Evolutionary conservation across 2,888 invertebrate genomes (phyloP), one percentile per base, ranked within the genome.

Genomic region (Mongoloraphidia duomilia): DNA sequence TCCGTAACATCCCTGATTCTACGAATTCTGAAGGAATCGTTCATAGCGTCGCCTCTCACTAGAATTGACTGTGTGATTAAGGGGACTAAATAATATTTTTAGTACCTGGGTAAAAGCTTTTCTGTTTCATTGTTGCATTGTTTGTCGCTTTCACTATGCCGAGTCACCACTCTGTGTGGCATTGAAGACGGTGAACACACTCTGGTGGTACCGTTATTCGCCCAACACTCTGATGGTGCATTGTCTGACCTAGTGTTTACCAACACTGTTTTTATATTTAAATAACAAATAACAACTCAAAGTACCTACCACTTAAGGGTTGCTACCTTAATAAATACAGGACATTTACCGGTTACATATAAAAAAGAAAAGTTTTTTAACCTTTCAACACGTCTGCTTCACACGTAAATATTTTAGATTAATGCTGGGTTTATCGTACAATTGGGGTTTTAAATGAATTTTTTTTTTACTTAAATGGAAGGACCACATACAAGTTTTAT

Each of bases 271-370:
- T 49, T 46, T 41, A 44, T 44, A 40, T 47, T 44, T 12, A 46
- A 41, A 46, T 17, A 35, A 59, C 54, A 59, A 59, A 60, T 56
- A 70, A 65, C 69, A 71, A 71, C 71, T 70, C 70, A 67, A 63
- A 47, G 35, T 49, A 49, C 12, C 10, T 41, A 12, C 9, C 17
- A 41, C 34, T 35, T 47, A n/a, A 13, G 41, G 13, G 35, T 14
- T 34, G 41, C 17, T 13, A 36, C 26, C 6, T 26, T 64, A 50
- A 26, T 26, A 26, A 26, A 6, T 26, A 3, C 26, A 26, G 26
- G 26, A 26, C 26, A 26, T 26, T 26, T 26, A 26, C 26, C 3
- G 6, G 26, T 26, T 5, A 26, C 17, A 17, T 17, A 17, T 4
- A 26, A 26, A 6, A 26, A 26, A 26, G 2, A 4, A 3, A 26